phyloP scores from a whole-genome alignment of 1,140 invertebrate species.

The Thaumetopoea pityocampa region DNA sequence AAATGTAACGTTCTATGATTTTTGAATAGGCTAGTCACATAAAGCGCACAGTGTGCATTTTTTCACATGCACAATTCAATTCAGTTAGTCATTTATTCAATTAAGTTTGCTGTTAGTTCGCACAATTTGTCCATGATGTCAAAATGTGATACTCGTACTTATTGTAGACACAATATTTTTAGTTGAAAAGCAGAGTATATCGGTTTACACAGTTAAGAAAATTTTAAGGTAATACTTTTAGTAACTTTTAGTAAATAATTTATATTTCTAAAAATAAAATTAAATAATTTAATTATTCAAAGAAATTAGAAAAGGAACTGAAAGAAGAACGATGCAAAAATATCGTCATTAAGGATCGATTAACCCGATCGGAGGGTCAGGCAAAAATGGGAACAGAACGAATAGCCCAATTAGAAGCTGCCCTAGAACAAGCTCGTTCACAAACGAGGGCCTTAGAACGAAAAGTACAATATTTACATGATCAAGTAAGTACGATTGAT shows the following conservation, averaged over 20 bases:
- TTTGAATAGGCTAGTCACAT: too few relatives aligned
- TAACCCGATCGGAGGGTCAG: constrained; percentile 39
- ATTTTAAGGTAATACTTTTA: not conserved
- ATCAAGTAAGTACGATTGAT: constrained; percentile 32
- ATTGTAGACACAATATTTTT: too few relatives aligned
- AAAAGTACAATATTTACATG: constrained; percentile 41
- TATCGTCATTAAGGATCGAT: constrained; percentile 27
- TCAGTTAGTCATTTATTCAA: too few relatives aligned
- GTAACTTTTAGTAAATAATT: not conserved
- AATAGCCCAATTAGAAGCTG: constrained; percentile 34
- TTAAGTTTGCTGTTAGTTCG: too few relatives aligned
- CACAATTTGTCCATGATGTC: too few relatives aligned
- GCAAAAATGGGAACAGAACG: constrained; percentile 39
- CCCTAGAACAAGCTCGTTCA: constrained; percentile 38
- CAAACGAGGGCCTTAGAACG: constrained; percentile 37
- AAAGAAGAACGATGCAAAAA: constrained; percentile 48
- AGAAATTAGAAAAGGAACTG: constrained; percentile 54
- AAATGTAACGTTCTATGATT: too few relatives aligned
- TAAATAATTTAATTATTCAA: not conserved
- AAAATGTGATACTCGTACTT: too few relatives aligned
- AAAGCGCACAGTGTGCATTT: too few relatives aligned
- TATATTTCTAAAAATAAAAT: not conserved
- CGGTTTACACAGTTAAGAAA: too few relatives aligned
- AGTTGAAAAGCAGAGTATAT: too few relatives aligned
- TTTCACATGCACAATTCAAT: too few relatives aligned